These are phyloP conservation scores for Hymenopus coronatus DNA, from an alignment of 2,888 invertebrate genomes.

Conservation along the genomic window DNA sequence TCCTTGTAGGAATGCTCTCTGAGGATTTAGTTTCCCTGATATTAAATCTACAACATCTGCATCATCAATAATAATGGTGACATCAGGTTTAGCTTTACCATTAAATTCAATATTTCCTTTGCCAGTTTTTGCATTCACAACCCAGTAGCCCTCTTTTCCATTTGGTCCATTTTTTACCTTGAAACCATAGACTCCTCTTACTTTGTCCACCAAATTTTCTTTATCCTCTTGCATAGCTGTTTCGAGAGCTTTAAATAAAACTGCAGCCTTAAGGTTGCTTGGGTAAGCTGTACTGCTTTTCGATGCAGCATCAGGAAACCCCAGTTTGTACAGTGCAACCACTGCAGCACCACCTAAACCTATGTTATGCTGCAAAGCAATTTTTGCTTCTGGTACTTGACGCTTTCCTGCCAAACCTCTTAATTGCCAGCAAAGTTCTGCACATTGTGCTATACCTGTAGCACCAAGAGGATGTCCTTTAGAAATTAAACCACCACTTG, in stretches of 20 bases:
- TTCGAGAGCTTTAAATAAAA: constrained; percentile 77
- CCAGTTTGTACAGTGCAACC: constrained; percentile 82
- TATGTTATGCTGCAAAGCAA: constrained; percentile 94
- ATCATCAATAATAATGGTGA: constrained; percentile 85
- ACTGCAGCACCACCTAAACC: constrained; percentile 96
- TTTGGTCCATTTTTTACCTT: constrained; percentile 77
- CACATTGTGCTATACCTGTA: constrained; percentile 85
- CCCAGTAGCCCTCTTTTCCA: constrained; percentile 83
- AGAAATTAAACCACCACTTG: constrained; percentile 96
- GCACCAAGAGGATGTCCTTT: constrained; percentile 98
- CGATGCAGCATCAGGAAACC: constrained; percentile 56
- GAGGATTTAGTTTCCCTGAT: constrained; percentile 87
- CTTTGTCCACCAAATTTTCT: constrained; percentile 78
- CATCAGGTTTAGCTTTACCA: constrained; percentile 83
- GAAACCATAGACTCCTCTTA: constrained; percentile 86
- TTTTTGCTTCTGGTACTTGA: constrained; percentile 73
- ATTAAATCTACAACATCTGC: constrained; percentile 84
- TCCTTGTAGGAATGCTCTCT: constrained; percentile 95
- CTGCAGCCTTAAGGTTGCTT: constrained; percentile 69
- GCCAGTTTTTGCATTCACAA: constrained; percentile 87
- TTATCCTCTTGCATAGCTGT: constrained; percentile 76
- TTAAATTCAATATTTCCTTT: constrained; percentile 82
- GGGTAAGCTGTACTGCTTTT: constrained; percentile 39
- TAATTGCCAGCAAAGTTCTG: constrained; percentile 86
- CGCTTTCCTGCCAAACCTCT: constrained; percentile 75